Evolutionary conservation across 2,113 vertebrate genomes (phyloP).

Genomic region (Gila orcuttii): DNA sequence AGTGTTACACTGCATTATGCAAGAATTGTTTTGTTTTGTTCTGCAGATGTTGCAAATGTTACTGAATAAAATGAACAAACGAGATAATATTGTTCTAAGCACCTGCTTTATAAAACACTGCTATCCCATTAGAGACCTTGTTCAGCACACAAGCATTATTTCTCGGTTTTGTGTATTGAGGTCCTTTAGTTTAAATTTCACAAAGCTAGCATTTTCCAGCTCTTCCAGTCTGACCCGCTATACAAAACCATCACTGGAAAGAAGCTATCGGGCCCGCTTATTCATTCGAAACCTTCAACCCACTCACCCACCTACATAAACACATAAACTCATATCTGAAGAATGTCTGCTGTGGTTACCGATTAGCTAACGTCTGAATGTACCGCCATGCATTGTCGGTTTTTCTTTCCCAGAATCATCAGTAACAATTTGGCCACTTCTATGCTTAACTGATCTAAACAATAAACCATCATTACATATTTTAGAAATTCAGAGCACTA

Average conservation of each 20-base stretch:
- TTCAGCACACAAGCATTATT: not conserved
- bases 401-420: not conserved
- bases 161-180: not conserved
- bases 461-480: not conserved
- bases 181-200: constrained; percentile 1
- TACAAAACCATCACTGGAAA: constrained; percentile 3
- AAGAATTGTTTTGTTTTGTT: not conserved
- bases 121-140: not conserved
- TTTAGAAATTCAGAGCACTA: not conserved
- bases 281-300: constrained; percentile 33
- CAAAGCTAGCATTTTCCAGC: constrained; percentile 7
- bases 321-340: constrained; percentile 40
- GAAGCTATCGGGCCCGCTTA: constrained; percentile 1
- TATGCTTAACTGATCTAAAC: not conserved
- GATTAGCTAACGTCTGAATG: constrained; percentile 33
- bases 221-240: constrained; percentile 15
- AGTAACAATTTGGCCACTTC: constrained; percentile 28
- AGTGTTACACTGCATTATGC: not conserved
- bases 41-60: constrained; percentile 1
- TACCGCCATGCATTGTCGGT: not conserved
- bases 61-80: not conserved
- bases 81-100: not conserved
- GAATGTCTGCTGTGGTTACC: constrained; percentile 45
- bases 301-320: constrained; percentile 35
- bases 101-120: not conserved